Conservation (phyloP, 2,888 invertebrate genomes). For the Onthophagus sagittarius region DNA sequence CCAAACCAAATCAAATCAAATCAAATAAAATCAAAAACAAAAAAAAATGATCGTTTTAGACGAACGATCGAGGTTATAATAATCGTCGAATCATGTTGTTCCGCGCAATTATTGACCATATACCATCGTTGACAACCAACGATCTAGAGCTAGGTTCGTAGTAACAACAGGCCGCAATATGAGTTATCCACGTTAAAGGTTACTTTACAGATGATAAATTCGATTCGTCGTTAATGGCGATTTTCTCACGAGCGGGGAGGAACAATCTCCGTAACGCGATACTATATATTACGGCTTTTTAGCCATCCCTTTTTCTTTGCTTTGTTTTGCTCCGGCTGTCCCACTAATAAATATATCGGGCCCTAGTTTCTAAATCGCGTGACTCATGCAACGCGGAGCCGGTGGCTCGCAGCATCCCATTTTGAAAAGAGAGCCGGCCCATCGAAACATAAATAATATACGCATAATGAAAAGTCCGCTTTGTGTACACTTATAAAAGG, state of each 20-base stretch:
- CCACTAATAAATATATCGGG: constrained; percentile 11
- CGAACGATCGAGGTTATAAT: too few species aligned
- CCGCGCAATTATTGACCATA: not conserved
- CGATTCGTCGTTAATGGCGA: not conserved
- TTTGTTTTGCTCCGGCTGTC: not conserved
- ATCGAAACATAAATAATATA: constrained; percentile 47
- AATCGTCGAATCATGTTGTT: not conserved
- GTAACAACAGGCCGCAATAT: not conserved
- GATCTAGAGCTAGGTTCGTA: not conserved
- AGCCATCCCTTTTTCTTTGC: not conserved
- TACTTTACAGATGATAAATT: not conserved
- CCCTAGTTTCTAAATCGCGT: constrained; percentile 25
- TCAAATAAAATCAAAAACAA: too few species aligned
- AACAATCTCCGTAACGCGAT: not conserved
- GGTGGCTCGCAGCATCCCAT: constrained; percentile 19
- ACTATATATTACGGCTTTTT: not conserved
- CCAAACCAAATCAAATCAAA: too few species aligned
- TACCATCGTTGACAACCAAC: not conserved
- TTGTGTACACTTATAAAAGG: constrained; percentile 11
- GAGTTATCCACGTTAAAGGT: not conserved
- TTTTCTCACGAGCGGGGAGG: not conserved
- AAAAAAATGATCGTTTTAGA: too few species aligned
- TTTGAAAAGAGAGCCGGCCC: constrained; percentile 28
- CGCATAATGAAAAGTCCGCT: constrained; percentile 45
- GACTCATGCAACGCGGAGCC: constrained; percentile 27